A percentile compares a stretch with the other conserved stretches of the same genome.
phyloP scores from a whole-genome alignment of 2,888 invertebrate species.

The Stegophylla sp. region DNA sequence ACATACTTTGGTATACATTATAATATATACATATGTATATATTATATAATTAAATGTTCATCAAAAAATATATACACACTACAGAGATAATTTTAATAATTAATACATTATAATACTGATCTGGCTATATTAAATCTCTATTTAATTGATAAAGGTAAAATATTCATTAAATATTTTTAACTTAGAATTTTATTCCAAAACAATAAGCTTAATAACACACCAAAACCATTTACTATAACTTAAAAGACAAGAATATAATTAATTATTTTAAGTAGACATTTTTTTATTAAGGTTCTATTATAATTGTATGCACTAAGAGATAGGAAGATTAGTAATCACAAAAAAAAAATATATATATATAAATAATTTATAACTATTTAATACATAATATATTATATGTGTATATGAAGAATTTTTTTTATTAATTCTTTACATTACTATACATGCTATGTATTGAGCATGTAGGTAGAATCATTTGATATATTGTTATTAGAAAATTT shows the following conservation, averaged over 20 bases:
- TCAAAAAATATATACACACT: conserved; percentile 39
- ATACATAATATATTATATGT: background rate
- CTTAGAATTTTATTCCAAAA: conserved; percentile 13
- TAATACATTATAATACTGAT: conserved; percentile 55
- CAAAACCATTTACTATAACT: conserved; percentile 14
- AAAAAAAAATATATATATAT: conserved; percentile 9
- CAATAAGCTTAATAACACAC: conserved; percentile 27
- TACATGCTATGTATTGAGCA: conserved; percentile 2
- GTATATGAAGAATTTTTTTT: conserved; percentile 14
- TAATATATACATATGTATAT: background rate
- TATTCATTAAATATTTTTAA: conserved; percentile 8
- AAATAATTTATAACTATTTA: conserved; percentile 3
- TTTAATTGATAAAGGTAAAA: conserved; percentile 22
- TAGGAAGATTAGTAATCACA: conserved; percentile 11
- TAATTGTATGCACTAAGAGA: background rate
- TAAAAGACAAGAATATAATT: background rate
- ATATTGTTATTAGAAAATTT: background rate
- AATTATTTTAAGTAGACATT: background rate
- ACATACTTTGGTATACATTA: conserved; percentile 53
- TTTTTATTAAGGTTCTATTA: background rate
- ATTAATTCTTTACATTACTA: background rate
- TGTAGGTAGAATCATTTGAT: conserved; percentile 5
- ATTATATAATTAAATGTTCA: background rate
- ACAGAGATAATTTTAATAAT: conserved; percentile 27
- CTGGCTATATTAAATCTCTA: conserved; percentile 59